Evolutionary conservation across 2,113 vertebrate species (phyloP).

Genomic region (Brevimyrus niger): DNA sequence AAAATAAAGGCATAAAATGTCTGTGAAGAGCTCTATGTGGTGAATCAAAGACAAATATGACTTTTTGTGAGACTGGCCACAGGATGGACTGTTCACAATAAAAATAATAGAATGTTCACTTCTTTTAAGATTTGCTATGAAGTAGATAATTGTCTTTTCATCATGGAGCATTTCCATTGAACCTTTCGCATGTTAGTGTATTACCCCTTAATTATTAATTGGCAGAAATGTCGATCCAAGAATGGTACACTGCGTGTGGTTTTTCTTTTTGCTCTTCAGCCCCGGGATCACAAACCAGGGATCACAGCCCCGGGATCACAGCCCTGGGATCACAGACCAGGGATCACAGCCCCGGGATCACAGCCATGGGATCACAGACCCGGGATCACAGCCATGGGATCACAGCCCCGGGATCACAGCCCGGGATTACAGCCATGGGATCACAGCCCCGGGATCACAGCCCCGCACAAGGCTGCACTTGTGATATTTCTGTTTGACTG

Average conservation of each 20-base stretch:
- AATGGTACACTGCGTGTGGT: background rate
- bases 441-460: background rate
- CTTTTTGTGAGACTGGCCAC: background rate
- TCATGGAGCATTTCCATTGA: background rate
- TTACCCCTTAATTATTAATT: background rate
- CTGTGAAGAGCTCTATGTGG: background rate
- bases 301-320: background rate
- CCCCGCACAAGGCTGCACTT: background rate
- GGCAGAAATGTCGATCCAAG: background rate
- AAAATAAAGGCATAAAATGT: background rate
- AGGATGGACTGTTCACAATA: background rate
- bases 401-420: background rate
- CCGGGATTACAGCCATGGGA: background rate
- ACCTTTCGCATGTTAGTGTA: background rate
- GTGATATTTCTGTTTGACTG: background rate
- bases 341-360: background rate
- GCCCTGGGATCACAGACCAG: too few species aligned
- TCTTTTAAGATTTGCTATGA: background rate
- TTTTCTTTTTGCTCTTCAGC: background rate
- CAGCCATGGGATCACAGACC: background rate
- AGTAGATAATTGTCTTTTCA: background rate
- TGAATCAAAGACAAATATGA: background rate
- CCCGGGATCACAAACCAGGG: background rate
- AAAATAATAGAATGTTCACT: background rate
- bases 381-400: background rate